Evolutionary conservation across 2,888 invertebrate species (phyloP), one percentile per base, ranked within the genome.

Genomic region (Crematogaster levior): DNA sequence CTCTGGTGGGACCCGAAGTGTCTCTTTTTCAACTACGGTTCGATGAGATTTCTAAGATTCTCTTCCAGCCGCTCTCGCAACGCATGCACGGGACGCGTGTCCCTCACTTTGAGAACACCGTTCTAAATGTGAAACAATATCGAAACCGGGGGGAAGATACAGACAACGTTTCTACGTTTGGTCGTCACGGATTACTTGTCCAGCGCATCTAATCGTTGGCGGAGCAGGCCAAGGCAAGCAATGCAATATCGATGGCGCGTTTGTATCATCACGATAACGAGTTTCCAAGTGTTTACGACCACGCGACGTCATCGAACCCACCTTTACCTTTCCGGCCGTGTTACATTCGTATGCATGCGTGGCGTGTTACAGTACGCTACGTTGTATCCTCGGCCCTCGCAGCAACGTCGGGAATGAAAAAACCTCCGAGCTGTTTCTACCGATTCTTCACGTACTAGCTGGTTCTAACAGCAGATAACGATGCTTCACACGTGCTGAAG

Each of bases 221-320:
- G 48, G 24, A 27, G 43, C 70, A 53, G 75, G 51, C 43, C 24
- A 51, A 37, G 75, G 58, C 68, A n/a, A 58, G 58, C 85, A 81
- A 75, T 87, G 82, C 84, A 70, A 81, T 82, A 70, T 79, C 80
- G 60, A 24, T 72, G 63, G 34, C 77, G 68, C 48, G 80, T 68
- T 81, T 75, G 48, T 81, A 86, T 70, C 75, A 72, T 60, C 74
- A 51, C 72, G 83, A 89, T 85, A 88, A 88, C 83, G 61, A 86
- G 81, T 88, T 77, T n/a, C 81, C 82, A 85, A 81, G 85, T 89
- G 85, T 89, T 88, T 89, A 86, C 85, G 86, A 85, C 82, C 84
- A 85, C 80, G 86, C 88, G 73, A 88, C 88, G 85, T 89, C 88
- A 88, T 84, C 84, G 73, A 84, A 83, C 82, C 82, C 81, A 84